Evolutionary conservation across 2,888 invertebrate species (phyloP).

Genomic region (Acheta domesticus): DNA sequence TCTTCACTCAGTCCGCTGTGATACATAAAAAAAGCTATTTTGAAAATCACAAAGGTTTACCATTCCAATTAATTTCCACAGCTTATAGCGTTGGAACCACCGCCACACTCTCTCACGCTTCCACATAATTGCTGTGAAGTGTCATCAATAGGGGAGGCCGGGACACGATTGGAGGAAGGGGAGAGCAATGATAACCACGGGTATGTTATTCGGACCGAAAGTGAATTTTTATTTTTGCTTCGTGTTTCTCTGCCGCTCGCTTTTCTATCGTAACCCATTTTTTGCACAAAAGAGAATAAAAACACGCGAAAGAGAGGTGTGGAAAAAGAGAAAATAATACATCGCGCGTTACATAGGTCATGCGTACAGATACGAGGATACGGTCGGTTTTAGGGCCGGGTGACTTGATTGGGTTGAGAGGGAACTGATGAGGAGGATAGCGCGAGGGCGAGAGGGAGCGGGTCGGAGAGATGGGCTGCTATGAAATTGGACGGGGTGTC

Average conservation of each 20-base stretch:
- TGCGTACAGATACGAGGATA: neutral
- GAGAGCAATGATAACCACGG: neutral
- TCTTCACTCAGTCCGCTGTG: constrained; percentile 18
- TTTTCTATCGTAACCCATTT: neutral
- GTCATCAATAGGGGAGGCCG: neutral
- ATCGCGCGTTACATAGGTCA: neutral
- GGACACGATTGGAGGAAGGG: neutral
- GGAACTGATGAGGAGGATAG: constrained; percentile 5
- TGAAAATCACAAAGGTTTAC: constrained; percentile 9
- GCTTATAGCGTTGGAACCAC: constrained; percentile 2
- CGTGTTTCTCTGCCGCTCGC: neutral
- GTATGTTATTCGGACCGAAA: neutral
- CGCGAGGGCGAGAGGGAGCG: neutral
- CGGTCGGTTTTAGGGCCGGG: neutral
- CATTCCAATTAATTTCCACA: constrained; percentile 18
- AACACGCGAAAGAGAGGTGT: neutral
- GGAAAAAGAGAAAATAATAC: neutral
- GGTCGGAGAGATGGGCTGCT: constrained; percentile 18
- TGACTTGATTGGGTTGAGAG: neutral
- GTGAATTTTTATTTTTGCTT: neutral
- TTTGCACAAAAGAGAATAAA: neutral
- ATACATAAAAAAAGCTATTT: constrained; percentile 2
- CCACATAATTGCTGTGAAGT: constrained; percentile 18
- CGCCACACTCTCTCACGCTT: neutral
- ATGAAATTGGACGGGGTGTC: constrained; percentile 18